These are phyloP conservation scores for Parnassius apollo DNA, from an alignment of 2,888 invertebrate genomes.

Conservation along the genomic window DNA sequence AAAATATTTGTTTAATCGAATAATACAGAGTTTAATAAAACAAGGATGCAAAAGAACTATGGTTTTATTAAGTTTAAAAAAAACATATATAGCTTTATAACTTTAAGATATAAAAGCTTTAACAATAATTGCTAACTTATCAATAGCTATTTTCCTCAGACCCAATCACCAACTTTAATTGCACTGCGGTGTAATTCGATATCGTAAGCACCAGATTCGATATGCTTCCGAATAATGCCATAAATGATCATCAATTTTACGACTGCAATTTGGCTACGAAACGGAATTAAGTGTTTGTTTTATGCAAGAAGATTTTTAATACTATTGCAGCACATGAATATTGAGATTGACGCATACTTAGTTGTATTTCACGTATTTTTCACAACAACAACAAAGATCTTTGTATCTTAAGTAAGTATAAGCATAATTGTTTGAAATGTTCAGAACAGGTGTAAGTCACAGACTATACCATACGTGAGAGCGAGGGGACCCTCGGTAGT, in stretches of 20 bases:
- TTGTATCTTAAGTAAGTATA: neutral
- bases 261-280: constrained; percentile 71
- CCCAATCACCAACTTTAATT: constrained; percentile 34
- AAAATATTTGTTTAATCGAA: too few relatives aligned
- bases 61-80: neutral
- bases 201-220: constrained; percentile 68
- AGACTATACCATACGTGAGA: constrained; percentile 56
- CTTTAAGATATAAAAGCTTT: too few relatives aligned
- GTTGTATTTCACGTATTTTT: neutral
- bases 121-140: neutral
- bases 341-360: constrained; percentile 8
- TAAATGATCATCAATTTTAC: constrained; percentile 77
- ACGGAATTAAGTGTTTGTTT: constrained; percentile 72
- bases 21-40: too few relatives aligned
- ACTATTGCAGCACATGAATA: constrained; percentile 24
- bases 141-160: too few relatives aligned
- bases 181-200: constrained; percentile 56
- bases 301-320: constrained; percentile 60
- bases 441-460: constrained; percentile 46
- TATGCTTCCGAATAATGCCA: constrained; percentile 76
- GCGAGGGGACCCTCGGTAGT: constrained; percentile 54
- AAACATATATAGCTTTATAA: neutral
- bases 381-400: neutral
- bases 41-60: too few relatives aligned
- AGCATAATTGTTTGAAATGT: neutral